Evolutionary conservation across 2,888 invertebrate species (phyloP).

Genomic region (Polylopha cassiicola): DNA sequence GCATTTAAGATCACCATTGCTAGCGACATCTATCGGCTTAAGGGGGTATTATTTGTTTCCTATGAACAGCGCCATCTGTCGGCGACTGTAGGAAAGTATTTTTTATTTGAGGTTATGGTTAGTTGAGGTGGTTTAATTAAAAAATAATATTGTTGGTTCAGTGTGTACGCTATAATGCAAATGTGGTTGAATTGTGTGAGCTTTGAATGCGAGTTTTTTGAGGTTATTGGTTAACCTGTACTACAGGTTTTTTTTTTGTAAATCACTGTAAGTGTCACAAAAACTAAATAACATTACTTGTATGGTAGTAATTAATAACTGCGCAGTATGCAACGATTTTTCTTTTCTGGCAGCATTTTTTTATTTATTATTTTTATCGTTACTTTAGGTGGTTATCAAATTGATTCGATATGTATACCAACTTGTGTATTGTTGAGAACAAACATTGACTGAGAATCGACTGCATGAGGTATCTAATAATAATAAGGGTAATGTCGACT

Average conservation of each 20-base stretch:
- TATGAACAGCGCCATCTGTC: not conserved
- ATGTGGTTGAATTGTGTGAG: conserved; percentile 18
- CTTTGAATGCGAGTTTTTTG: conserved; percentile 16
- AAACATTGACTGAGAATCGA: conserved; percentile 68
- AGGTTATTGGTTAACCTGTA: conserved; percentile 15
- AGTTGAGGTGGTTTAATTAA: conserved; percentile 3
- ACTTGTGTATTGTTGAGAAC: conserved; percentile 31
- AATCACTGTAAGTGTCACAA: conserved; percentile 64
- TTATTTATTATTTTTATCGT: conserved; percentile 1
- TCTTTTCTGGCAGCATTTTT: too few species aligned
- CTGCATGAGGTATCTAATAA: conserved; percentile 54
- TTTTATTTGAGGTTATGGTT: too few species aligned
- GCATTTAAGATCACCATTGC: not conserved
- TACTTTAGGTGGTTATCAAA: conserved; percentile 27
- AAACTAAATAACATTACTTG: conserved; percentile 1
- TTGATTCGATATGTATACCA: conserved; percentile 25
- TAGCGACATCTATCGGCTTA: conserved; percentile 4
- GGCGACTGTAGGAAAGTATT: conserved; percentile 3
- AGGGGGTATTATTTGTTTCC: too few species aligned
- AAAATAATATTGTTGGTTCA: conserved; percentile 15
- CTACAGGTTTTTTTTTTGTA: conserved; percentile 26
- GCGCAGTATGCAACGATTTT: too few species aligned
- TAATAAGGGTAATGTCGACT: conserved; percentile 65
- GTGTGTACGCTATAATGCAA: conserved; percentile 15
- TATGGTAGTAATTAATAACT: too few species aligned